A percentile compares a stretch with the other conserved stretches of the same genome.
These are phyloP conservation scores for Melanargia galathea DNA, from an alignment of 2,888 invertebrate genomes.

Conservation along the genomic window DNA sequence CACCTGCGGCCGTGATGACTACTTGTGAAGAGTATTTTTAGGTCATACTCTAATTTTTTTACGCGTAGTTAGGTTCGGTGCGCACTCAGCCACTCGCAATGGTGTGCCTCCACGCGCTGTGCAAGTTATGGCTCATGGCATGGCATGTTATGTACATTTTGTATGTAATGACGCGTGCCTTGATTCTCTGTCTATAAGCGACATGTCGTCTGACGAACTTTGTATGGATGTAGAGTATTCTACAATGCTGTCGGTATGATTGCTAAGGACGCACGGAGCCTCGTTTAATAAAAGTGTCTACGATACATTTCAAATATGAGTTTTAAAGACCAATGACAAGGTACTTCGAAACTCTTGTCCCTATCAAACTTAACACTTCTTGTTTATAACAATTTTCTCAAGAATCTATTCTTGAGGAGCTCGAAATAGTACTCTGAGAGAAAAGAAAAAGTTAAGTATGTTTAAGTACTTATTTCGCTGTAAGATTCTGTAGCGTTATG, in stretches of 20 bases:
- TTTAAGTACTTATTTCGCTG: too few relatives aligned
- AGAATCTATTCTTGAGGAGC: too few relatives aligned
- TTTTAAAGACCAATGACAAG: too few relatives aligned
- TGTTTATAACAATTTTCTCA: too few relatives aligned
- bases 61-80: slow-evolving; percentile 49
- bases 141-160: slow-evolving; percentile 59
- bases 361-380: too few relatives aligned
- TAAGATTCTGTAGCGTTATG: too few relatives aligned
- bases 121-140: slow-evolving; percentile 45
- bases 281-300: neutral
- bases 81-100: slow-evolving; percentile 46
- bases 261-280: slow-evolving; percentile 35
- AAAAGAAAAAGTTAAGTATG: too few relatives aligned
- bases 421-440: too few relatives aligned
- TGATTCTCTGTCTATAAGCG: slow-evolving; percentile 16
- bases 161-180: slow-evolving; percentile 38
- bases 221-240: slow-evolving; percentile 25
- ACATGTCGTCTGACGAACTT: slow-evolving; percentile 13
- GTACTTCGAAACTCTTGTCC: too few relatives aligned
- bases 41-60: neutral
- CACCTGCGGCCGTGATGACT: neutral
- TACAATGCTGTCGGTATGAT: slow-evolving; percentile 23
- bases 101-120: slow-evolving; percentile 53
- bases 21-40: neutral
- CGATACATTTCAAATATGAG: too few relatives aligned